phyloP scores from a whole-genome alignment of 2,888 invertebrate genomes.

The Tribolium freemani region DNA sequence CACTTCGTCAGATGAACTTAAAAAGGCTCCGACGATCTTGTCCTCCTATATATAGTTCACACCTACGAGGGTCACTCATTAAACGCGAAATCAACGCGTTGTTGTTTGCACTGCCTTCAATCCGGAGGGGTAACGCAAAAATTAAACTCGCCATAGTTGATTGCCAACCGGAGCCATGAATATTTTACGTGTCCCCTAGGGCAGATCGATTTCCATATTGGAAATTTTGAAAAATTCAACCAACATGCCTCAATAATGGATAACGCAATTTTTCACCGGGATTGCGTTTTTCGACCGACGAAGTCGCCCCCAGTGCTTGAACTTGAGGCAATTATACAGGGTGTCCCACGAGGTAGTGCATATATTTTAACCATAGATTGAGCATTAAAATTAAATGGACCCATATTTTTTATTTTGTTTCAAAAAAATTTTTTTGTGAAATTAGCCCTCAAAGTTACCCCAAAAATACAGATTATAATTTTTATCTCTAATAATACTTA shows the following conservation, averaged over 20 bases:
- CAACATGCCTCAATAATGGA: not conserved
- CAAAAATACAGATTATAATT: too few relatives aligned
- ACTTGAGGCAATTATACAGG: too few relatives aligned
- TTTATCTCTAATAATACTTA: too few relatives aligned
- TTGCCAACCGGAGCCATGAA: conserved; percentile 19
- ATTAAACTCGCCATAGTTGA: conserved; percentile 13
- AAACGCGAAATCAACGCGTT: conserved; percentile 24
- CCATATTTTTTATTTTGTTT: too few relatives aligned
- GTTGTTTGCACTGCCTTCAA: conserved; percentile 12
- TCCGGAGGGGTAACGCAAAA: conserved; percentile 17
- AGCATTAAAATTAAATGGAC: too few relatives aligned
- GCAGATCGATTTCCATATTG: conserved; percentile 33
- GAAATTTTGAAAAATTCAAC: conserved; percentile 24
- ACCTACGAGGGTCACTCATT: conserved; percentile 29
- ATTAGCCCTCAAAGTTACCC: too few relatives aligned
- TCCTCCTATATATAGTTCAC: conserved; percentile 25
- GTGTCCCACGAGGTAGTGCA: too few relatives aligned
- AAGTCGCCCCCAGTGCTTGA: not conserved
- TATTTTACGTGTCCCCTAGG: conserved; percentile 25
- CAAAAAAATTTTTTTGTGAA: too few relatives aligned
- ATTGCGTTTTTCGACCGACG: not conserved
- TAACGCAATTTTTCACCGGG: not conserved
- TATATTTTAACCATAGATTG: too few relatives aligned
- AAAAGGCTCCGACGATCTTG: conserved; percentile 23
- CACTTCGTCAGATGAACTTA: conserved; percentile 25